These are phyloP conservation scores for Malacoraja senta DNA, from an alignment of 2,797 vertebrate genomes.

Conservation along the genomic window DNA sequence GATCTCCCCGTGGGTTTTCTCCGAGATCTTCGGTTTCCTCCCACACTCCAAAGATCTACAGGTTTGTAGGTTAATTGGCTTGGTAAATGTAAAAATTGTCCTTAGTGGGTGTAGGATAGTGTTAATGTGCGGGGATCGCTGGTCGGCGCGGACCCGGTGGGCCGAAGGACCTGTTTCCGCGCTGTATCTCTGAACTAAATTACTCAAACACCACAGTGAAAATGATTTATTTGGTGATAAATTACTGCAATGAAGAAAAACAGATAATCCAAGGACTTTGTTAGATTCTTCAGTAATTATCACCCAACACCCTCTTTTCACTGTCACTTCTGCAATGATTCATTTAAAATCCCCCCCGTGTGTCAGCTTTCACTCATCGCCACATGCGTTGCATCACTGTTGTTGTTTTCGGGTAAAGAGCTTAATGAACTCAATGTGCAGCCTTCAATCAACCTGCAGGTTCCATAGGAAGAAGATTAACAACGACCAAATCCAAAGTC, in stretches of 20 bases:
- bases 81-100: too few species aligned
- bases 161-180: too few species aligned
- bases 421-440: background rate
- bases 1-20: too few species aligned
- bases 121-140: too few species aligned
- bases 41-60: too few species aligned
- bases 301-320: background rate
- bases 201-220: background rate
- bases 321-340: background rate
- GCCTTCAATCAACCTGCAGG: constrained; percentile 4
- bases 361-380: background rate
- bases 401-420: background rate
- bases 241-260: background rate
- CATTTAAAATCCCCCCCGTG: background rate
- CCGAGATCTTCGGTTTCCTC: too few species aligned
- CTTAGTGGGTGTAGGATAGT: too few species aligned
- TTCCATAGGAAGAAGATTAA: background rate
- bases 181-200: too few species aligned
- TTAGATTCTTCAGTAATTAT: background rate
- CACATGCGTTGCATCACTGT: background rate
- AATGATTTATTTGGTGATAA: background rate
- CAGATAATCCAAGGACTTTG: background rate
- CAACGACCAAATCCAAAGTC: background rate
- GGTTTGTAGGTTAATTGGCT: too few species aligned
- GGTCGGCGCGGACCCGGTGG: too few species aligned